A percentile compares a stretch with the other conserved stretches of the same genome.
phyloP scores from a whole-genome alignment of 2,113 vertebrate species.

The Lasiurus borealis region DNA sequence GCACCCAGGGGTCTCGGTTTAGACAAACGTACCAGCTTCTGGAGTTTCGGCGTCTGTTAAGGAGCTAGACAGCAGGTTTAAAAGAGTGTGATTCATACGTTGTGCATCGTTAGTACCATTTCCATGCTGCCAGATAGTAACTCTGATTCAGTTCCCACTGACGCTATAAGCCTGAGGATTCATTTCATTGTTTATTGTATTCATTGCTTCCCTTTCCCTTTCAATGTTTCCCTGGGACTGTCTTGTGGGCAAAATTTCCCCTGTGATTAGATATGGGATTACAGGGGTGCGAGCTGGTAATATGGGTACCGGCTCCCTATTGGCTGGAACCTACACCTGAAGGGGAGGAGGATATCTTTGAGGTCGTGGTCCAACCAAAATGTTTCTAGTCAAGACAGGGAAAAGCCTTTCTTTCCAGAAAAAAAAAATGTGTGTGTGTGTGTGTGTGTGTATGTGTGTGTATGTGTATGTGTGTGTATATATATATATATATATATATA shows the following conservation, averaged over 20 bases:
- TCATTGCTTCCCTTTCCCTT: conserved; percentile 41
- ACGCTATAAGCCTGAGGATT: conserved; percentile 66
- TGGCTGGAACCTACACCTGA: not conserved
- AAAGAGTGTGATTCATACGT: conserved; percentile 37
- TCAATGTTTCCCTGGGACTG: not conserved
- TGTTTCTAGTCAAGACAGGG: not conserved
- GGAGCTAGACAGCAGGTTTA: not conserved
- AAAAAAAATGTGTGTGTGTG: no score
- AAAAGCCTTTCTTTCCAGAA: not conserved
- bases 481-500: no score
- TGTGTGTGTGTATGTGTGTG: no score
- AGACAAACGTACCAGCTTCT: conserved; percentile 53
- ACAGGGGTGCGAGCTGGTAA: not conserved
- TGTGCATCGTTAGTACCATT: conserved; percentile 56
- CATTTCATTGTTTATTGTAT: conserved; percentile 62
- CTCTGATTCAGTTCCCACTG: conserved; percentile 57
- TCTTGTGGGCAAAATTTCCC: not conserved
- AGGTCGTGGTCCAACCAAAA: not conserved
- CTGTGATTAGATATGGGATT: not conserved
- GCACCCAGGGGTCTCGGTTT: not conserved
- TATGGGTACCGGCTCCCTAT: not conserved
- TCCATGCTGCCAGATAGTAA: conserved; percentile 39
- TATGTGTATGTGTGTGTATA: no score
- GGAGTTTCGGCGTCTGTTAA: conserved; percentile 59
- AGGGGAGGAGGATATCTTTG: not conserved